Percentiles rank a stretch among this genome's conserved stretches.
Evolutionary conservation across 1,140 invertebrate genomes (phyloP).

Genomic region (Conus ventricosus): DNA sequence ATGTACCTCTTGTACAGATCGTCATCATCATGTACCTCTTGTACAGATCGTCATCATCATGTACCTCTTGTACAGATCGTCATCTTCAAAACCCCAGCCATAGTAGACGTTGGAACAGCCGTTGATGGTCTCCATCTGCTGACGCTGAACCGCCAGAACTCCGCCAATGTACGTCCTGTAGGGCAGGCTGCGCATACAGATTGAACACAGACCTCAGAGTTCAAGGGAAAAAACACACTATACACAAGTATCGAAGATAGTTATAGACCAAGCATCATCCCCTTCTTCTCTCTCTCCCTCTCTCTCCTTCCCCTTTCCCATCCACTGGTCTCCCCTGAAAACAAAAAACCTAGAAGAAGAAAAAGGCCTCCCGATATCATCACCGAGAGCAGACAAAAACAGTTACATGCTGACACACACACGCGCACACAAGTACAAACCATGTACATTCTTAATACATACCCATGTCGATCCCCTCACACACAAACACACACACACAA

Average conservation of each 20-base stretch:
- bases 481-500: not conserved
- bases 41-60: too few relatives aligned
- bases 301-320: not conserved
- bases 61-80: too few relatives aligned
- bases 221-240: slow-evolving; percentile 43
- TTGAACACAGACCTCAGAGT: too few relatives aligned
- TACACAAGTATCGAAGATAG: slow-evolving; percentile 12
- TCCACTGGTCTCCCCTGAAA: not conserved
- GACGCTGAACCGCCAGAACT: slow-evolving; percentile 77
- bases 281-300: not conserved
- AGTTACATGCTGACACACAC: too few relatives aligned
- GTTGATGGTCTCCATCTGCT: slow-evolving; percentile 85
- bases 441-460: too few relatives aligned
- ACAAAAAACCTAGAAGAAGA: too few relatives aligned
- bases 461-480: not conserved
- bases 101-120: slow-evolving; percentile 93
- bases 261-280: not conserved
- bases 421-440: too few relatives aligned
- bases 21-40: too few relatives aligned
- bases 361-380: too few relatives aligned
- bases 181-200: slow-evolving; percentile 81
- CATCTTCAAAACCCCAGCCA: slow-evolving; percentile 81
- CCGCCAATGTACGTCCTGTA: slow-evolving; percentile 89
- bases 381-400: not conserved
- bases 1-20: too few relatives aligned